Evolutionary conservation across 53 echinoderm and acorn worm species (phyloP).

Genomic region (Temnopleurus reevesii): DNA sequence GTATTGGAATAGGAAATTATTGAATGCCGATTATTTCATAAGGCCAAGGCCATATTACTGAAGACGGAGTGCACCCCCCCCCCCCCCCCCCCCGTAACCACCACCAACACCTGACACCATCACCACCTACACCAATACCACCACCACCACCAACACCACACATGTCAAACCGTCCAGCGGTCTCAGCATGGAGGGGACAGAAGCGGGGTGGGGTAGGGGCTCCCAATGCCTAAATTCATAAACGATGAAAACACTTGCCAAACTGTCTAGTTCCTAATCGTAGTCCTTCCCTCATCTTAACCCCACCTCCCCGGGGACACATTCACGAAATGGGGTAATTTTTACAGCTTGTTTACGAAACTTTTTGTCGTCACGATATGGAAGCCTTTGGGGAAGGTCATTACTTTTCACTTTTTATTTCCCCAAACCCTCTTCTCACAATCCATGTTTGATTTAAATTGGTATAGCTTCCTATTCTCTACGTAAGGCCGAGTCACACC

Average conservation of each 20-base stretch:
- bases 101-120: too few relatives aligned
- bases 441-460: too few relatives aligned
- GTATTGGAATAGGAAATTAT: too few relatives aligned
- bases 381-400: constrained; percentile 16
- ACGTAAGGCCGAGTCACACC: too few relatives aligned
- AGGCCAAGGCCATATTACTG: too few relatives aligned
- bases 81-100: not conserved
- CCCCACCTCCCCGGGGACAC: constrained; percentile 21
- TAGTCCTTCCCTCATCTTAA: not conserved
- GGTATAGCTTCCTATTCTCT: too few relatives aligned
- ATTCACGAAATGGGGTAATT: constrained; percentile 50
- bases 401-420: constrained; percentile 17
- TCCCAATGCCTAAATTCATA: too few relatives aligned
- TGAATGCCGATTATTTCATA: too few relatives aligned
- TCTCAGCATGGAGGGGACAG: not conserved
- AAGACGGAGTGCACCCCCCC: too few relatives aligned
- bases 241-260: constrained; percentile 3
- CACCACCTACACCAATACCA: not conserved
- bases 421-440: not conserved
- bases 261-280: not conserved
- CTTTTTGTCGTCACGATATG: constrained; percentile 25
- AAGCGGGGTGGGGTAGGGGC: too few relatives aligned
- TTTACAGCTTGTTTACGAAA: constrained; percentile 59
- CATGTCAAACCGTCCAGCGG: too few relatives aligned
- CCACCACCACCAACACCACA: not conserved